Conservation (phyloP, 2,888 invertebrate genomes). For the Eupithecia pulchellata region DNA sequence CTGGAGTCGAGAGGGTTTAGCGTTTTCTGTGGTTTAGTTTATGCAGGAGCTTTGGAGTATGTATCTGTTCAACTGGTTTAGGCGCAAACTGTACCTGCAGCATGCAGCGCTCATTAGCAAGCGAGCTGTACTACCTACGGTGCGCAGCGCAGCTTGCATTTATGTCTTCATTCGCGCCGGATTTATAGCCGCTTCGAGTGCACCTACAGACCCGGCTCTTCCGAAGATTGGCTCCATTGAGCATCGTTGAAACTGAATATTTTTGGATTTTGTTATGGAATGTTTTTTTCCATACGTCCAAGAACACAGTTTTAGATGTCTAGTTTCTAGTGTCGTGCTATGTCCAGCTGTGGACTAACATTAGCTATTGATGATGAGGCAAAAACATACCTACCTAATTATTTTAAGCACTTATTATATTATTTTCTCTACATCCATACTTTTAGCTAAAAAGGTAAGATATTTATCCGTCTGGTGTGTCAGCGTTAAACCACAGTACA, state of each 20-base stretch:
- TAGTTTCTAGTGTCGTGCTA: no score
- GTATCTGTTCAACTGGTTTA: not conserved
- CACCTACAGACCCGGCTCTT: constrained; percentile 4
- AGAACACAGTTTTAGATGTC: no score
- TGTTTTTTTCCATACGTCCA: no score
- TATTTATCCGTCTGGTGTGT: no score
- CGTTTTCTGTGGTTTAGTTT: not conserved
- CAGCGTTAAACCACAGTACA: no score
- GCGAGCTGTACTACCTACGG: constrained; percentile 10
- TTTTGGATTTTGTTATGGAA: constrained; percentile 2
- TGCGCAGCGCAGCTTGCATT: constrained; percentile 55
- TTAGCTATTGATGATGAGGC: no score
- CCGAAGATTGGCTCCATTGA: constrained; percentile 5
- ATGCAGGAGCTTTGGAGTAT: not conserved
- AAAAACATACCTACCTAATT: no score
- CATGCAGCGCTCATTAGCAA: constrained; percentile 12
- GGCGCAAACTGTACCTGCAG: not conserved
- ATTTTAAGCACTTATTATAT: no score
- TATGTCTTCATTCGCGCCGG: constrained; percentile 54
- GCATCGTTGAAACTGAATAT: not conserved
- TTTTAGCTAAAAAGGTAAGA: no score
- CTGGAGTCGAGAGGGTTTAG: not conserved
- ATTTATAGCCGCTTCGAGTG: constrained; percentile 51
- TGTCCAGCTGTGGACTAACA: no score
- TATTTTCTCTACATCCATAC: no score